Base-by-base conservation (phyloP, 2,888 invertebrate species). In the Bibio marci region DNA sequence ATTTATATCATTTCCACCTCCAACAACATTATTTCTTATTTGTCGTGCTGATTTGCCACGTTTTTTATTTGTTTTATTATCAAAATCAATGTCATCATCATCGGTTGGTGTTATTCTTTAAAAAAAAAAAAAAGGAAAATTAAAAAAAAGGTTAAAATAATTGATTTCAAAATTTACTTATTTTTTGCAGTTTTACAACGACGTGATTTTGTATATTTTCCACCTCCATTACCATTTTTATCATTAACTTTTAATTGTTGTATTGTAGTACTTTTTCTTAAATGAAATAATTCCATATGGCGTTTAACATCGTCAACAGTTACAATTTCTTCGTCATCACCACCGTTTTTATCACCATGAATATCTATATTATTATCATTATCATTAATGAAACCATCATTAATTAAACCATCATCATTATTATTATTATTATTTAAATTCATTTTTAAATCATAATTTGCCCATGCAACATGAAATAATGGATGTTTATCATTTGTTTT, bases 251-350 rank as follows among this genome's bases (percentile, higher is more conserved):
- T 37, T 17, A 32, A 19, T 13, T 25, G 51, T 46, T 55, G 49
- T 44, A 56, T 54, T 49, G 56, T 52, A n/a, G n/a, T n/a, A 41
- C 53, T 51, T 28, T 55, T 56, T 30, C 55, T 55, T 30, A 62
- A 46, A 48, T 62, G 62, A 38, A 62, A 57, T 41, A 58, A 53
- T 34, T 57, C 56, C 57, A 62, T 61, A 28, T 58, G 57, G 10
- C 57, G 54, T 39, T 59, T 61, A 6, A 62, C 59, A 40, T 62
- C 56, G 11, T 59, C 56, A 3, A 50, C 48, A 1, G 62, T 61
- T 3, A 59, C 58, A 38, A 54, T 40, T 26, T 59, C 57, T 39
- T 51, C 53, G 8, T 47, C 46, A 33, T 46, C 34, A 33, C 44
- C 46, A 17, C 38, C 35, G n/a, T n/a, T 40, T 26, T 59, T 56